Conservation (phyloP, 2,888 invertebrate genomes). For the Hypolimnas misippus region DNA sequence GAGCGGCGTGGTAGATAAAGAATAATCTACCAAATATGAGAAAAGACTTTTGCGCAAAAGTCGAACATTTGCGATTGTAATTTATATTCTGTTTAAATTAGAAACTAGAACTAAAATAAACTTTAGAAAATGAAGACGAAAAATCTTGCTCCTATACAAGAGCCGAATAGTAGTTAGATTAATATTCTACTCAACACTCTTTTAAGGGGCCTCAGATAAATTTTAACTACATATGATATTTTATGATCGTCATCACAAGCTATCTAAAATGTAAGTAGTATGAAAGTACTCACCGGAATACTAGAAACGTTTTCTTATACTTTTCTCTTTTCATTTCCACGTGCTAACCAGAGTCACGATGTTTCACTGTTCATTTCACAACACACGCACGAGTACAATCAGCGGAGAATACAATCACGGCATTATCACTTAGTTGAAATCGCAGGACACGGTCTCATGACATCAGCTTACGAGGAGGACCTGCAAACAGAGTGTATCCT, state of each 20-base stretch:
- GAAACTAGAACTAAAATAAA: too few relatives aligned
- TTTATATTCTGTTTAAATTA: too few relatives aligned
- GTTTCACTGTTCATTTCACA: slow-evolving; percentile 71
- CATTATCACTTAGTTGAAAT: slow-evolving; percentile 34
- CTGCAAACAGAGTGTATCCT: slow-evolving; percentile 27
- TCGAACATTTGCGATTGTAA: too few relatives aligned
- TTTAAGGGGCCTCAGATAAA: too few relatives aligned
- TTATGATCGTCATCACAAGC: neutral
- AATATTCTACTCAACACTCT: too few relatives aligned
- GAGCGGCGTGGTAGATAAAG: too few relatives aligned
- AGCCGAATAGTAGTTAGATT: too few relatives aligned
- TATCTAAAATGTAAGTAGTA: neutral
- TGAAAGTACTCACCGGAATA: slow-evolving; percentile 63
- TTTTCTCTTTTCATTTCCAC: slow-evolving; percentile 83
- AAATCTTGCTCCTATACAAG: too few relatives aligned
- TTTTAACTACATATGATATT: too few relatives aligned
- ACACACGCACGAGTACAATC: slow-evolving; percentile 44
- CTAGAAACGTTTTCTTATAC: slow-evolving; percentile 68
- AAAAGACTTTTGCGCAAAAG: too few relatives aligned
- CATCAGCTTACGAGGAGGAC: slow-evolving; percentile 18
- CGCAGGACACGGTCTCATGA: slow-evolving; percentile 28
- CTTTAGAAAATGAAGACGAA: too few relatives aligned
- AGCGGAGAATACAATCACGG: slow-evolving; percentile 34
- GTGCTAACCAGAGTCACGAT: slow-evolving; percentile 54
- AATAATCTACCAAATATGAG: too few relatives aligned